Conservation (phyloP, 2,888 invertebrate genomes). For the Polymixis flavicincta region DNA sequence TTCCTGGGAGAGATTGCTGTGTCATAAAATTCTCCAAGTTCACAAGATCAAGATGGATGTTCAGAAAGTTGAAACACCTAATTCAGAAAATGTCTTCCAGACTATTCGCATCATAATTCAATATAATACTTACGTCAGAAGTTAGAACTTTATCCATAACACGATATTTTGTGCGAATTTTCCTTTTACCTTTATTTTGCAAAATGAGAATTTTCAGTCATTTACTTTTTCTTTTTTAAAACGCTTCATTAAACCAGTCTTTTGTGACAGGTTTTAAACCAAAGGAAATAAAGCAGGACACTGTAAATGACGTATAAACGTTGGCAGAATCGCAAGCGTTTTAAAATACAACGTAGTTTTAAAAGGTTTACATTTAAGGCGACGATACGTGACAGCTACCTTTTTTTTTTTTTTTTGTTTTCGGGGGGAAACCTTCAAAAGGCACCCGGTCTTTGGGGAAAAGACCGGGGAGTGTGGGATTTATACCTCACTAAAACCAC, state of each 20-base stretch:
- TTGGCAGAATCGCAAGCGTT: conserved; percentile 4
- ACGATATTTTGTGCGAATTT: too few relatives aligned
- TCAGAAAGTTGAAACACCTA: conserved; percentile 26
- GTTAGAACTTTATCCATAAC: not conserved
- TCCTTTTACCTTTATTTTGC: not conserved
- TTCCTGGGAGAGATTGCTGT: too few relatives aligned
- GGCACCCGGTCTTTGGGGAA: too few relatives aligned
- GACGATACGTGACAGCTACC: too few relatives aligned
- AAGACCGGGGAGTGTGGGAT: too few relatives aligned
- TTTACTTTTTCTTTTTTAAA: not conserved
- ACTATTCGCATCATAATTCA: conserved; percentile 30
- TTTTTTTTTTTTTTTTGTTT: too few relatives aligned
- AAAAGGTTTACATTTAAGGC: too few relatives aligned
- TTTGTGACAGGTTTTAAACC: conserved; percentile 15
- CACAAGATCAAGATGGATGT: conserved; percentile 47
- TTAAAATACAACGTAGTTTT: too few relatives aligned
- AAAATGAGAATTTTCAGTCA: not conserved
- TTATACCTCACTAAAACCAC: too few relatives aligned
- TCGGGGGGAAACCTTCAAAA: too few relatives aligned
- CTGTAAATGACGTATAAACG: conserved; percentile 16
- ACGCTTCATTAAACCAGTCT: not conserved
- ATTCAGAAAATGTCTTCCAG: conserved; percentile 36
- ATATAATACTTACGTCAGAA: conserved; percentile 22
- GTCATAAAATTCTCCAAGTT: conserved; percentile 19
- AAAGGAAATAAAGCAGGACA: conserved; percentile 18